phyloP scores from a whole-genome alignment of 92 coral and sea anemone genomes.

The Ricordea florida region DNA sequence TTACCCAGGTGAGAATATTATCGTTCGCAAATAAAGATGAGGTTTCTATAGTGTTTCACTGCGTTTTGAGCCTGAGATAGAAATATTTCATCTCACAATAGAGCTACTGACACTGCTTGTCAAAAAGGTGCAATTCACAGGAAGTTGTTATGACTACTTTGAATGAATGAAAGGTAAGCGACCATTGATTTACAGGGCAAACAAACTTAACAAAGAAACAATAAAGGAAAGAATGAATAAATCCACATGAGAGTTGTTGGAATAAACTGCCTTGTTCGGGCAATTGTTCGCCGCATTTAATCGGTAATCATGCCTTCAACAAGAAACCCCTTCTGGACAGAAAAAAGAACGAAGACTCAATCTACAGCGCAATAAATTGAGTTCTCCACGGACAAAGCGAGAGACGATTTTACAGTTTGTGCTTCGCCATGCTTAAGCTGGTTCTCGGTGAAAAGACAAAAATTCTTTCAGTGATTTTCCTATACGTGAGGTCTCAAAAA shows the following conservation, averaged over 20 bases:
- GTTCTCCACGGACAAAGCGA: too few relatives aligned
- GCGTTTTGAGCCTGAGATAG: too few relatives aligned
- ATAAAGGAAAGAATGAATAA: conserved; percentile 5
- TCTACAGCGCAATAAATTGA: too few relatives aligned
- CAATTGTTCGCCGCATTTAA: background rate
- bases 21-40: too few relatives aligned
- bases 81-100: too few relatives aligned
- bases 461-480: background rate
- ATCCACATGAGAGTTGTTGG: background rate
- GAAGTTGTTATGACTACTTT: conserved; percentile 52
- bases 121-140: conserved; percentile 4
- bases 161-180: conserved; percentile 33
- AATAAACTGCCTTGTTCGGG: conserved; percentile 1
- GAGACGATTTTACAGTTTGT: too few relatives aligned
- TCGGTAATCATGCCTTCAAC: too few relatives aligned
- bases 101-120: background rate
- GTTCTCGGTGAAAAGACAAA: background rate
- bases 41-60: too few relatives aligned
- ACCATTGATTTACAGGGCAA: too few relatives aligned
- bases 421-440: background rate
- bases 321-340: too few relatives aligned
- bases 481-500: conserved; percentile 18
- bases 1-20: too few relatives aligned
- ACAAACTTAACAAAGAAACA: conserved; percentile 26
- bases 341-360: too few relatives aligned